These are phyloP conservation scores for Phainopepla nitens DNA, from an alignment of 2,113 vertebrate species.

Conservation along the genomic window DNA sequence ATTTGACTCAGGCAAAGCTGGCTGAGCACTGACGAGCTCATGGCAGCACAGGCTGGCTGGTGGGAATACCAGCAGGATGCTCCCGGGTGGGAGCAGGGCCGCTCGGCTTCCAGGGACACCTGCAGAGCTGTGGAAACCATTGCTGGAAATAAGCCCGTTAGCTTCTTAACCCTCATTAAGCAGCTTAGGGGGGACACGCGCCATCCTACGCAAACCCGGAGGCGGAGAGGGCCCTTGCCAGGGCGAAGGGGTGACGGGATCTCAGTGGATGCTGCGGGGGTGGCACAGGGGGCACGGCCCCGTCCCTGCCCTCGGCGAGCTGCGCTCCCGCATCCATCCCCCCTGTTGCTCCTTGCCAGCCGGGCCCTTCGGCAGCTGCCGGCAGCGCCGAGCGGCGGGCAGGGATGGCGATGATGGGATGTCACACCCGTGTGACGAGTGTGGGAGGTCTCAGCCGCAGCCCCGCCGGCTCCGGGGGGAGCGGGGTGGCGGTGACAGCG, in stretches of 20 bases:
- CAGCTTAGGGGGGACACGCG: conserved; percentile 16
- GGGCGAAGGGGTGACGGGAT: not conserved
- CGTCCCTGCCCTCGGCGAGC: fast-evolving
- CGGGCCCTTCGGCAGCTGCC: not conserved
- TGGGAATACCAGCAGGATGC: not conserved
- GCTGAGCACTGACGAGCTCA: not conserved
- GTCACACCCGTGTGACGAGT: conserved; percentile 16
- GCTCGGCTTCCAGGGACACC: not conserved
- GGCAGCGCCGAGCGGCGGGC: not conserved
- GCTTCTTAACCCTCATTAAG: conserved; percentile 57
- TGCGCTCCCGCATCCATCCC: not conserved
- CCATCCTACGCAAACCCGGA: not conserved
- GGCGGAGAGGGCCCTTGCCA: not conserved
- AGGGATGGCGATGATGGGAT: not conserved
- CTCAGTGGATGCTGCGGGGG: fast-evolving
- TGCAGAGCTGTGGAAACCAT: conserved; percentile 42
- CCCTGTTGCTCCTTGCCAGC: not conserved
- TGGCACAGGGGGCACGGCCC: not conserved
- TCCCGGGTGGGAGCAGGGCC: not conserved
- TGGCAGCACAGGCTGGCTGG: not conserved
- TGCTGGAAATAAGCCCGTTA: conserved; percentile 46
- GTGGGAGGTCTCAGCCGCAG: conserved; percentile 27
- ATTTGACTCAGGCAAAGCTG: fast-evolving
- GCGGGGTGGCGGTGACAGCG: not conserved
- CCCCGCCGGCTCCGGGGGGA: not conserved